Evolutionary conservation across 1,140 invertebrate species (phyloP).

Genomic region (Drosophila sproati): DNA sequence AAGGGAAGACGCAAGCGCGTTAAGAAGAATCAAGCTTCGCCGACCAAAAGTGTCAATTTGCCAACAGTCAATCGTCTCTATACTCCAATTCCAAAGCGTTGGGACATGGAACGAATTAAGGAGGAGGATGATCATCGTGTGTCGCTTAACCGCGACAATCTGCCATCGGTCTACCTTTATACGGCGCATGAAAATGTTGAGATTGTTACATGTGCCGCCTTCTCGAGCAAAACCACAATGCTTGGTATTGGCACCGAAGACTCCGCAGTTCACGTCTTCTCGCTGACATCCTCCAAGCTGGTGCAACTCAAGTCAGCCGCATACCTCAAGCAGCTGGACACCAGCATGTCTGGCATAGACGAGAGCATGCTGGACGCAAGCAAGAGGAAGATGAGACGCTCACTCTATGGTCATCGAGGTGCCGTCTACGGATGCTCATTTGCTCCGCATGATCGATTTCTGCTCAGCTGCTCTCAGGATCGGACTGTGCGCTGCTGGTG

Average conservation of each 20-base stretch:
- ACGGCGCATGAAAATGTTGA: conserved; percentile 22
- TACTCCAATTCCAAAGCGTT: conserved; percentile 35
- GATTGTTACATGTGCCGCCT: conserved; percentile 49
- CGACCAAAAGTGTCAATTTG: conserved; percentile 16
- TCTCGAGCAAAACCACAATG: conserved; percentile 46
- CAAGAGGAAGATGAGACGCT: conserved; percentile 25
- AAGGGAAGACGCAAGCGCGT: conserved; percentile 14
- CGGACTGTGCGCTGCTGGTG: conserved; percentile 58
- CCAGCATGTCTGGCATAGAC: conserved; percentile 26
- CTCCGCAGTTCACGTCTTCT: conserved; percentile 35
- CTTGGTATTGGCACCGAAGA: conserved; percentile 47
- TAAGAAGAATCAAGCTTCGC: conserved; percentile 20
- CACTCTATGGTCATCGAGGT: conserved; percentile 48
- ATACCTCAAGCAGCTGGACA: conserved; percentile 29
- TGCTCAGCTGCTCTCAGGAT: conserved; percentile 59
- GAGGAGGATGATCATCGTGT: conserved; percentile 52
- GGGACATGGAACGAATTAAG: conserved; percentile 39
- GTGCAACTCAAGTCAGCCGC: conserved; percentile 45
- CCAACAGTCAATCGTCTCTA: conserved; percentile 26
- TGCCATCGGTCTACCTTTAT: conserved; percentile 57
- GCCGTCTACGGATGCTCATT: conserved; percentile 43
- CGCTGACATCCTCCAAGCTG: conserved; percentile 51
- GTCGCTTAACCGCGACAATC: conserved; percentile 11
- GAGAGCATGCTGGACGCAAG: conserved; percentile 42
- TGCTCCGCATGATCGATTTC: conserved; percentile 44